Percentiles rank a stretch among this genome's conserved stretches.
These are phyloP conservation scores for Dicranocentrus wangi DNA, from an alignment of 2,888 invertebrate species.

Conservation along the genomic window DNA sequence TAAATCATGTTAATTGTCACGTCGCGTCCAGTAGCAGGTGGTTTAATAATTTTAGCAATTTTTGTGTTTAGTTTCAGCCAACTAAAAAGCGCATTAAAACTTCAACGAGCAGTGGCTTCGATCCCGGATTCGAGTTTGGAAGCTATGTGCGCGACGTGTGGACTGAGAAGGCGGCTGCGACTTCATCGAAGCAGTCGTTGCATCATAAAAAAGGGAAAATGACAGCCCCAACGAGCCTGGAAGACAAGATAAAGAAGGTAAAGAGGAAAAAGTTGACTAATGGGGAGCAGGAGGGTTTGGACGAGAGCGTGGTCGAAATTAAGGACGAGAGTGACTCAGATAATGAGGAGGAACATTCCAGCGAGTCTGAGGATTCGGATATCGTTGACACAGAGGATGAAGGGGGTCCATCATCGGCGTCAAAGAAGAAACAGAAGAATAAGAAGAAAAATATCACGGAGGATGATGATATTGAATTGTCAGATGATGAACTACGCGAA, in stretches of 20 bases:
- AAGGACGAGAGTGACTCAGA: slow-evolving; percentile 71
- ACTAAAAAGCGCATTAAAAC: slow-evolving; percentile 81
- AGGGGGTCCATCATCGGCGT: no score
- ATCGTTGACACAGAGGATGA: slow-evolving; percentile 78
- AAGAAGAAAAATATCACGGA: slow-evolving; percentile 73
- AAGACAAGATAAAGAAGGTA: slow-evolving; percentile 76
- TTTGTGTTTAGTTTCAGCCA: slow-evolving; percentile 84
- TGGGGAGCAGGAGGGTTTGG: slow-evolving; percentile 44
- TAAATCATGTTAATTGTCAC: background rate
- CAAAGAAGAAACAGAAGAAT: no score
- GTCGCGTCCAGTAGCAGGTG: background rate
- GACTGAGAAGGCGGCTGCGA: slow-evolving; percentile 86
- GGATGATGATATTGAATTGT: slow-evolving; percentile 80
- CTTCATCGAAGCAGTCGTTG: slow-evolving; percentile 81
- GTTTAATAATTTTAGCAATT: slow-evolving; percentile 35
- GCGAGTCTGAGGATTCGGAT: slow-evolving; percentile 75
- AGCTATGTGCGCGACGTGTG: slow-evolving; percentile 86
- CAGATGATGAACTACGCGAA: slow-evolving; percentile 85
- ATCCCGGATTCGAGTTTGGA: slow-evolving; percentile 87
- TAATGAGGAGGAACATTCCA: slow-evolving; percentile 76
- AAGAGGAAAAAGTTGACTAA: slow-evolving; percentile 73
- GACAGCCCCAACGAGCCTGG: slow-evolving; percentile 85
- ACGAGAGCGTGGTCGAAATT: slow-evolving; percentile 59
- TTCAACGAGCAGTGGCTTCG: slow-evolving; percentile 84
- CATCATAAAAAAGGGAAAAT: slow-evolving; percentile 82